Base-by-base conservation (phyloP, 2,888 invertebrate genomes). In the Cabera pusaria region DNA sequence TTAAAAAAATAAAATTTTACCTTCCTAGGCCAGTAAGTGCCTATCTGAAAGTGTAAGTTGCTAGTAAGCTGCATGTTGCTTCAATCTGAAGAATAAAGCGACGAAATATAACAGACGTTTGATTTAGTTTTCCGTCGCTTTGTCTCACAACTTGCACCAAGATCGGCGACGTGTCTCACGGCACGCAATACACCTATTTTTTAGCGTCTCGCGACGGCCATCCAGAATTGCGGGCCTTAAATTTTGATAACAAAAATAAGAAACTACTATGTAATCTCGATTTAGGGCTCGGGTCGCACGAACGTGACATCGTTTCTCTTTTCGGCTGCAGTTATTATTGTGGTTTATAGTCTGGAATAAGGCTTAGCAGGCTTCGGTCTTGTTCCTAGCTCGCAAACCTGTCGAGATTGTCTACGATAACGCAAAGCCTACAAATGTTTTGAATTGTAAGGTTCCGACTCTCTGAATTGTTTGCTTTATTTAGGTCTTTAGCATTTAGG, bases 161-260 rank as follows among this genome's bases (percentile, higher is more conserved):
- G 1, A 8, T 23, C 39, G 27, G 7, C 6, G 20, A 41, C 46
- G 45, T 52, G 39, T 49, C 20, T 42, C 45, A 34, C 39, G 48
- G 55, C 79, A 81, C 79, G 80, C 80, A 69, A 80, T 59, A 37
- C 57, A 49, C 64, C 75, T 56, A 79, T 79, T 78, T 77, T 76
- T 81, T 68, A 72, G 53, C 52, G 52, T 67, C 65, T 64, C 59
- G 44, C 56, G 56, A 49, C 54, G 51, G 46, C 60, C 48, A 57
- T 64, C 69, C 63, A 64, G 64, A 64, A 59, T 47, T 48, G 52
- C 44, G 36, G 34, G 56, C 58, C 57, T 72, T 68, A 68, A 71
- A 69, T 63, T 70, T 67, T 72, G 70, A 72, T 72, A 71, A 70
- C 58, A 62, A 57, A 64, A 53, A 53, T 52, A 64, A 59, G 61